Evolutionary conservation across 2,888 invertebrate species (phyloP).

Genomic region (Altica lythri): DNA sequence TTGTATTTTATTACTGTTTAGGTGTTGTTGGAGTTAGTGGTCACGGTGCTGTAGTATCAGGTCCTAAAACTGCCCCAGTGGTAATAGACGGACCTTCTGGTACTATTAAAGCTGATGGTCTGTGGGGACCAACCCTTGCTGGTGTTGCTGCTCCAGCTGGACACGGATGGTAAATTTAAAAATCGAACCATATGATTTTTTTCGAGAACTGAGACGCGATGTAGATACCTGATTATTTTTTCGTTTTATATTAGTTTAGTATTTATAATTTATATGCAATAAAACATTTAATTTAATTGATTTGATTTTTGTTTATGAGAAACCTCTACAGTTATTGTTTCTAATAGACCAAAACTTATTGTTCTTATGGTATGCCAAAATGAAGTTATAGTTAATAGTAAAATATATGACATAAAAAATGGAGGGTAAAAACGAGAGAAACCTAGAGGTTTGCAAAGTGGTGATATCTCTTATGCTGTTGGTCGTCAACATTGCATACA

Average conservation of each 20-base stretch:
- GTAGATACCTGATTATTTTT: background rate
- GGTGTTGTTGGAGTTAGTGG: constrained; percentile 40
- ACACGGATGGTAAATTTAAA: constrained; percentile 22
- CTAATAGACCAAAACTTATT: no score
- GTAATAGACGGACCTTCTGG: constrained; percentile 48
- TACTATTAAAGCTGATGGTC: constrained; percentile 50
- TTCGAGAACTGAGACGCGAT: background rate
- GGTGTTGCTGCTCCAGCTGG: constrained; percentile 39
- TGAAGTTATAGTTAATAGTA: no score
- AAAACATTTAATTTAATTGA: background rate
- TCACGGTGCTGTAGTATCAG: constrained; percentile 44
- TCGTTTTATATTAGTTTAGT: background rate
- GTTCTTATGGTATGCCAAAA: no score
- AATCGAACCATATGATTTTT: background rate
- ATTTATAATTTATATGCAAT: background rate
- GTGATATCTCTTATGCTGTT: no score
- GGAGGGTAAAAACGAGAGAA: no score
- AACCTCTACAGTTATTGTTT: background rate
- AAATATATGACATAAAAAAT: no score
- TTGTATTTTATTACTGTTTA: constrained; percentile 3
- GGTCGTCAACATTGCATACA: no score
- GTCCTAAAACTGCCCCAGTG: constrained; percentile 47
- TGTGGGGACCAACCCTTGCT: constrained; percentile 49
- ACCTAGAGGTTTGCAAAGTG: no score
- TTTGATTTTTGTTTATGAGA: no score